Conservation (phyloP, 1,140 invertebrate species). For the Drosophila littoralis region DNA sequence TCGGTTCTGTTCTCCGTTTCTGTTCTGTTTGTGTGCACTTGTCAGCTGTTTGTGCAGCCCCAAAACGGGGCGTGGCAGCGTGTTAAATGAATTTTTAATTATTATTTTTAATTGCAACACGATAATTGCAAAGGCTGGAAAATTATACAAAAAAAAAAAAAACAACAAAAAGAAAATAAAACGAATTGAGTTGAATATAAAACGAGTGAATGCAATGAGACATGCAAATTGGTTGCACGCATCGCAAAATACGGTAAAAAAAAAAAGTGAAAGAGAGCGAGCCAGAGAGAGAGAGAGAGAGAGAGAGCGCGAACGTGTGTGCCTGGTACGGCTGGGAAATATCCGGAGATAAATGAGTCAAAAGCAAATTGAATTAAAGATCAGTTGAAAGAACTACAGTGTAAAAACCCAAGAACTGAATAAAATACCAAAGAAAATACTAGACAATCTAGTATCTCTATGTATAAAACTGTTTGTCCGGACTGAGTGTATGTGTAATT, state of each 20-base stretch:
- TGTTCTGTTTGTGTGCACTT: constrained; percentile 45
- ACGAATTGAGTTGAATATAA: constrained; percentile 20
- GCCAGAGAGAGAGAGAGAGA: not conserved
- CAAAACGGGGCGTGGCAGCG: constrained; percentile 12
- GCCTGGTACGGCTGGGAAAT: constrained; percentile 8
- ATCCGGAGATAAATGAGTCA: constrained; percentile 20
- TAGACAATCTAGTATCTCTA: too few relatives aligned
- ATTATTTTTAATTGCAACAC: constrained; percentile 67
- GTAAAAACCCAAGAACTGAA: constrained; percentile 7
- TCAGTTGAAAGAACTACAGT: not conserved
- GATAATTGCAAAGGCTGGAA: constrained; percentile 56
- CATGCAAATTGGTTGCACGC: constrained; percentile 58
- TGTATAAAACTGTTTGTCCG: too few relatives aligned
- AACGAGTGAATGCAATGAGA: constrained; percentile 50
- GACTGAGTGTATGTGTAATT: too few relatives aligned
- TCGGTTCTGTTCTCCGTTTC: not conserved
- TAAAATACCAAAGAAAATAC: not conserved
- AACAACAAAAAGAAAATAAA: constrained; percentile 22
- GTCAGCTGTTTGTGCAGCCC: constrained; percentile 58
- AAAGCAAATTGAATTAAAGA: not conserved
- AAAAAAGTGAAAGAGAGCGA: not conserved
- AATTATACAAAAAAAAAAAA: not conserved
- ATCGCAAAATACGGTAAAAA: constrained; percentile 21
- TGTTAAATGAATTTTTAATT: constrained; percentile 65
- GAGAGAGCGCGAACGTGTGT: not conserved